A percentile compares a stretch with the other conserved stretches of the same genome.
These are phyloP conservation scores for Drosophila lacertosa DNA, from an alignment of 1,140 invertebrate genomes.

Conservation along the genomic window DNA sequence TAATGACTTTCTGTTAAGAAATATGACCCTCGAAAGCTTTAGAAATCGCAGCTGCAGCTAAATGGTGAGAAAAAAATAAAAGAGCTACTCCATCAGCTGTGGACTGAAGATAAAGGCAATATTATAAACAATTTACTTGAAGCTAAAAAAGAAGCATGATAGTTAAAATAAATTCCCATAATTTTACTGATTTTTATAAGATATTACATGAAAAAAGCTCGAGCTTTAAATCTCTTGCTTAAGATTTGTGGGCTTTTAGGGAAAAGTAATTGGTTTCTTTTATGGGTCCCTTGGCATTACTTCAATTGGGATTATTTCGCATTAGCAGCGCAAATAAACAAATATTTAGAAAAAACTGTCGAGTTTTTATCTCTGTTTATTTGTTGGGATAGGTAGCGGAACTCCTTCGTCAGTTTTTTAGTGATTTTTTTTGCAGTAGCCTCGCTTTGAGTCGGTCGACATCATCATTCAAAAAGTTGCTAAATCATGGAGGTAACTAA, in stretches of 20 bases:
- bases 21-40: constrained; percentile 19
- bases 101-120: too few relatives aligned
- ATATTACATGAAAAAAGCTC: too few relatives aligned
- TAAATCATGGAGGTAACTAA: constrained; percentile 42
- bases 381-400: background rate
- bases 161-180: too few relatives aligned
- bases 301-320: background rate
- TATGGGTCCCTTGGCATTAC: too few relatives aligned
- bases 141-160: too few relatives aligned
- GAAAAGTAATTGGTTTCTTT: too few relatives aligned
- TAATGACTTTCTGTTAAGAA: constrained; percentile 1
- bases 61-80: constrained; percentile 21
- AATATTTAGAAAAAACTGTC: background rate
- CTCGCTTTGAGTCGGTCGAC: background rate
- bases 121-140: too few relatives aligned
- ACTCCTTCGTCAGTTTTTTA: constrained; percentile 26
- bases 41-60: constrained; percentile 34
- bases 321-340: background rate
- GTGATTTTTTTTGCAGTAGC: constrained; percentile 1
- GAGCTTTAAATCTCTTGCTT: too few relatives aligned
- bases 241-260: too few relatives aligned
- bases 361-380: background rate
- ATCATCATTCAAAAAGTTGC: constrained; percentile 22
- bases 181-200: too few relatives aligned
- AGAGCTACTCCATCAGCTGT: constrained; percentile 8